These are phyloP conservation scores for Elysia crispata DNA, from an alignment of 2,888 invertebrate genomes.

Conservation along the genomic window DNA sequence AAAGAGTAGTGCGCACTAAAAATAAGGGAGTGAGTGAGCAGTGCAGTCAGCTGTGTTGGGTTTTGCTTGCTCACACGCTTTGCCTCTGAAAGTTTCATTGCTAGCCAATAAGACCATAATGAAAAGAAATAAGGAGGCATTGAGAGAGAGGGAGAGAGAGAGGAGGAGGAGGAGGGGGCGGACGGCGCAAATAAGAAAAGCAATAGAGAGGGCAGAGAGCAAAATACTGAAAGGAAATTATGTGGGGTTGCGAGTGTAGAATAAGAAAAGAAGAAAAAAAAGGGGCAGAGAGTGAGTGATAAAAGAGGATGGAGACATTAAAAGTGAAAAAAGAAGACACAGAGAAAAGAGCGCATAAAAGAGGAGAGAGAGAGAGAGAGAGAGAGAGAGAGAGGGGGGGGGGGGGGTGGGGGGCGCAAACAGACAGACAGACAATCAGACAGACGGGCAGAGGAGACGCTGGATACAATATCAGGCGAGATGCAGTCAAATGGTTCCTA, in stretches of 20 bases:
- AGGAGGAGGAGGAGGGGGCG: constrained; percentile 12
- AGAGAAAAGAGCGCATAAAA: no score
- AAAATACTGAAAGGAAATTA: constrained; percentile 3
- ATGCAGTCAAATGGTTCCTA: no score
- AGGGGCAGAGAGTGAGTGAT: background rate
- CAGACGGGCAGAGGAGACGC: no score
- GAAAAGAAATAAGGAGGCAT: constrained; percentile 20
- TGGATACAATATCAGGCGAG: no score
- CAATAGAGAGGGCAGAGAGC: constrained; percentile 5
- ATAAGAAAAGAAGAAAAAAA: no score
- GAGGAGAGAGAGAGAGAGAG: constrained; percentile 22
- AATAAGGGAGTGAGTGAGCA: background rate
- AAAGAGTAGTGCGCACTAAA: no score
- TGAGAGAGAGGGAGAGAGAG: constrained; percentile 27
- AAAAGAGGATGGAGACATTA: constrained; percentile 6
- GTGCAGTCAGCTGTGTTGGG: background rate
- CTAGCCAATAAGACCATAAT: background rate
- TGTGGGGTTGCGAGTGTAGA: constrained; percentile 18
- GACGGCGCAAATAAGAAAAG: constrained; percentile 5
- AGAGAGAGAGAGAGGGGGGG: constrained; percentile 11
- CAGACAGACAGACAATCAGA: no score
- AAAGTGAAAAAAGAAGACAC: background rate
- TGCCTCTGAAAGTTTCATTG: background rate
- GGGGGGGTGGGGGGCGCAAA: no score
- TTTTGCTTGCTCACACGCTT: background rate